phyloP scores from a whole-genome alignment of 2,888 invertebrate species.

The Coremacera marginata region DNA sequence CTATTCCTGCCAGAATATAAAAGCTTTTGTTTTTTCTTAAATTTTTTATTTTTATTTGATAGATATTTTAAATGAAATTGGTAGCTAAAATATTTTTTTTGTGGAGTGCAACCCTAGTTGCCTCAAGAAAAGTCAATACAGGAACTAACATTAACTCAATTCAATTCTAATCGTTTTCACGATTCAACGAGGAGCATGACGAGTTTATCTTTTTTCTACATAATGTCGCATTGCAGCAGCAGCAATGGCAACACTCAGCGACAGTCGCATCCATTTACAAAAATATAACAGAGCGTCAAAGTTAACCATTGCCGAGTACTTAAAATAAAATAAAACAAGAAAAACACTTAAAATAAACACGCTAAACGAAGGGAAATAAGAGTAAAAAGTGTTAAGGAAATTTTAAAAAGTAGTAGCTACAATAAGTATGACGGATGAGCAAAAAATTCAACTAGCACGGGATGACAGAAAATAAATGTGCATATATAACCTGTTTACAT shows the following conservation, averaged over 20 bases:
- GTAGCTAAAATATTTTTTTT: too few species aligned
- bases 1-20: too few species aligned
- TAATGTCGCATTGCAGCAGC: not conserved
- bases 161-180: conserved; percentile 4
- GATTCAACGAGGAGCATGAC: not conserved
- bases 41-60: too few species aligned
- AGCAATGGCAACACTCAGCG: not conserved
- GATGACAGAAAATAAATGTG: too few species aligned
- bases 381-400: not conserved
- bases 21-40: too few species aligned
- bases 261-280: not conserved
- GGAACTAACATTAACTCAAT: conserved; percentile 4
- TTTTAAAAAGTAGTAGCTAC: not conserved
- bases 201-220: not conserved
- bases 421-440: too few species aligned
- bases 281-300: not conserved
- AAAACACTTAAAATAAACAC: not conserved
- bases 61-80: too few species aligned
- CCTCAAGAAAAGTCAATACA: not conserved
- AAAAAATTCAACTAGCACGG: too few species aligned
- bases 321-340: not conserved
- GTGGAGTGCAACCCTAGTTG: not conserved
- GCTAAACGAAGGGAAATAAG: not conserved
- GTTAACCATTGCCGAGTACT: not conserved
- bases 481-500: too few species aligned